phyloP scores from a whole-genome alignment of 1,140 invertebrate species.

The Colletes latitarsis region DNA sequence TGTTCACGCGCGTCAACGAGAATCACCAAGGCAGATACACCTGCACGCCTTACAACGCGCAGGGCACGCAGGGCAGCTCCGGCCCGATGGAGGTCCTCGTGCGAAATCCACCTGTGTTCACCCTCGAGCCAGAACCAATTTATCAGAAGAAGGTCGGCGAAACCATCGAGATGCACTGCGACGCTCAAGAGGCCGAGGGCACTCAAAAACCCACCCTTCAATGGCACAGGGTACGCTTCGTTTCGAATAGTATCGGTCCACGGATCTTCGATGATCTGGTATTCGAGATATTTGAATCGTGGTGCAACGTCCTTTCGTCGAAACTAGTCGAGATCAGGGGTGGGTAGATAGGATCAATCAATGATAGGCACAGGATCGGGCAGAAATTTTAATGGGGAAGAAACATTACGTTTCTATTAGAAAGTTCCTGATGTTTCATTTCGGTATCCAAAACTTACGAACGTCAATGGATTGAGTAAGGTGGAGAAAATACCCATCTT shows the following conservation, averaged over 20 bases:
- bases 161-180: constrained; percentile 96
- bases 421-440: too few species aligned
- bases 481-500: too few species aligned
- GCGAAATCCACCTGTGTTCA: constrained; percentile 93
- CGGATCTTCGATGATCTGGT: neutral
- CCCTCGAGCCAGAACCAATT: constrained; percentile 90
- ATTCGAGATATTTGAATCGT: too few species aligned
- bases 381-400: too few species aligned
- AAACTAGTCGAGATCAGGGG: too few species aligned
- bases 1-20: constrained; percentile 93
- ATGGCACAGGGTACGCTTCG: constrained; percentile 89
- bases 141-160: constrained; percentile 95
- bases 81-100: constrained; percentile 98
- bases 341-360: too few species aligned
- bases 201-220: constrained; percentile 94
- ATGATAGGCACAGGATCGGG: too few species aligned
- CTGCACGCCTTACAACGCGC: constrained; percentile 96
- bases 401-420: too few species aligned
- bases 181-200: constrained; percentile 93
- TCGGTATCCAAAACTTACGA: too few species aligned
- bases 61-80: constrained; percentile 95
- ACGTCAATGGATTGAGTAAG: too few species aligned
- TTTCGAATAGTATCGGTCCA: neutral
- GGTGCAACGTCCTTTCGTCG: too few species aligned
- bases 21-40: constrained; percentile 95